These are phyloP conservation scores for Lydus trimaculatus DNA, from an alignment of 2,888 invertebrate genomes.

Conservation along the genomic window DNA sequence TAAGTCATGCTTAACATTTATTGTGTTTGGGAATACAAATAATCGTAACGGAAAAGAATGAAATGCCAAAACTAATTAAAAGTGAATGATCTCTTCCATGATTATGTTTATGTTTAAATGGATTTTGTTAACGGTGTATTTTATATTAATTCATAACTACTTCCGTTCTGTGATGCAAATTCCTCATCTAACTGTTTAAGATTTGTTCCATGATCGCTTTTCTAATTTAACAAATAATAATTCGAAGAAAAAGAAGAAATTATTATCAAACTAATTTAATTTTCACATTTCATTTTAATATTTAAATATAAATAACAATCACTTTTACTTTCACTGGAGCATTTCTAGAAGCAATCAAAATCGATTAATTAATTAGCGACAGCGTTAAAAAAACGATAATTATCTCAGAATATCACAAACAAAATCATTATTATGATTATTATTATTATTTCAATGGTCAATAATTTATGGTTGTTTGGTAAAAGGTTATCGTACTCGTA, in stretches of 20 bases:
- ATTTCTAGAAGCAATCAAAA: not conserved
- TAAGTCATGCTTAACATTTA: no score
- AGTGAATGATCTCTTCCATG: not conserved
- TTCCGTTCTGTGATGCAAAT: not conserved
- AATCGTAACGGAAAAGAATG: no score
- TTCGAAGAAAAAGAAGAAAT: no score
- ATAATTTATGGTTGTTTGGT: not conserved
- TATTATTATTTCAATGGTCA: not conserved
- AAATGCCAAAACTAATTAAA: not conserved
- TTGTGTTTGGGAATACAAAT: no score
- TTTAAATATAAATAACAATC: not conserved
- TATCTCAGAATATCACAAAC: not conserved
- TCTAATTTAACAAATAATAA: not conserved
- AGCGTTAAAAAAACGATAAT: not conserved
- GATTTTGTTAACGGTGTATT: not conserved
- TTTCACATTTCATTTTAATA: not conserved
- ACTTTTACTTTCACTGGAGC: not conserved
- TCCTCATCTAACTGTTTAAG: not conserved
- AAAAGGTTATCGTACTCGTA: conserved; percentile 7
- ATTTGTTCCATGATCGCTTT: not conserved
- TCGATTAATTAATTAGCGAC: not conserved
- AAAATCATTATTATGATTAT: not conserved
- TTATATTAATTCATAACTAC: not conserved
- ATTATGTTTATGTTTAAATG: not conserved
- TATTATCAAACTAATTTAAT: no score